These are phyloP conservation scores for Megaustenia siamemsis DNA, from an alignment of 2,888 invertebrate genomes.

Conservation along the genomic window DNA sequence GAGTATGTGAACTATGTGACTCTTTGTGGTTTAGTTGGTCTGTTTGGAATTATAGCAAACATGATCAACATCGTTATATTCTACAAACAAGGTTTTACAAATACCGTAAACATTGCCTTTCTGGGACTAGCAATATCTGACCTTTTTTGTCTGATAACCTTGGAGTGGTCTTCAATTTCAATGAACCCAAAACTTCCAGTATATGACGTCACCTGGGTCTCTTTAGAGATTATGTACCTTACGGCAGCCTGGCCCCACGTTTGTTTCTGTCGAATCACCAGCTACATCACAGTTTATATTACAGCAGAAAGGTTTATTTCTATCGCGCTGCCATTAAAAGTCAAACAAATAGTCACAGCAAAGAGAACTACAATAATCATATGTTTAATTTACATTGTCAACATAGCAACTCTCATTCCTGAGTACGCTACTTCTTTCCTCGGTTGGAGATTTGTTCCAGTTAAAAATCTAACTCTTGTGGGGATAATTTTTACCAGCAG, in stretches of 20 bases:
- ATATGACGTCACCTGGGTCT: neutral
- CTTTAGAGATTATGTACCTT: neutral
- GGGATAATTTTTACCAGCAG: neutral
- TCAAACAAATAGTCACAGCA: neutral
- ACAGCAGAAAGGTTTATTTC: constrained; percentile 16
- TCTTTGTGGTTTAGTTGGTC: neutral
- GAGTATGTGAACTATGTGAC: constrained; percentile 1
- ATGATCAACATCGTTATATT: constrained; percentile 15
- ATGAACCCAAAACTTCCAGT: constrained; percentile 4
- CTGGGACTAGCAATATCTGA: constrained; percentile 11
- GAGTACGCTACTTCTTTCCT: constrained; percentile 4
- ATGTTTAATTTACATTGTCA: neutral
- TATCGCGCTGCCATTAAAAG: constrained; percentile 7
- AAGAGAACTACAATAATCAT: neutral
- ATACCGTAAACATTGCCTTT: constrained; percentile 19
- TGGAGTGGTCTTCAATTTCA: constrained; percentile 14
- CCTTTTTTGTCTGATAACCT: neutral
- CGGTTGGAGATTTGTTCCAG: neutral
- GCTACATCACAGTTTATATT: constrained; percentile 21
- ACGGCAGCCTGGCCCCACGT: constrained; percentile 19
- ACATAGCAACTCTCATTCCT: neutral
- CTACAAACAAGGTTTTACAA: constrained; percentile 16
- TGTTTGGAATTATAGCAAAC: constrained; percentile 18
- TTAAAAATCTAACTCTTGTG: neutral
- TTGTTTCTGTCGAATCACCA: constrained; percentile 14